Evolutionary conservation across 2,888 invertebrate species (phyloP), one percentile per base, ranked within the genome.

Genomic region (Gandaritis pyraliata): DNA sequence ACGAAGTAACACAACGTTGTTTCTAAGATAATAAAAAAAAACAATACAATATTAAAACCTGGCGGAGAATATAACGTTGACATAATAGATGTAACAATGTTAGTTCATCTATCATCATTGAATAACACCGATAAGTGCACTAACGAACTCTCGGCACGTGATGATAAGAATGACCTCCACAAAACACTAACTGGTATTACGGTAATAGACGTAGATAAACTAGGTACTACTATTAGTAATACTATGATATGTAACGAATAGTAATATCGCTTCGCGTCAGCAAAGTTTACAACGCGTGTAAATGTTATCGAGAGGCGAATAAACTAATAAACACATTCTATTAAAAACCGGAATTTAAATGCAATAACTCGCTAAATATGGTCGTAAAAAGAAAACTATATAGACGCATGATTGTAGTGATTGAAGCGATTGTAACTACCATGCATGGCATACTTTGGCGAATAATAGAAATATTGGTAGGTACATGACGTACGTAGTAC

Each of bases 121-220:
- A 1, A 53, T 57, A 48, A 48, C n/a, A 51, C 6, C 30, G 52
- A 52, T 56, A 57, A 57, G 15, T 16, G 11, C 30, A 29, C 53
- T 54, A 57, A 50, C 49, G 46, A 58, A 54, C 53, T 53, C 53
- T 48, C 48, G 53, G 39, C 39, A 54, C 23, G 45, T 47, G 47
- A 15, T 29, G 38, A 54, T 45, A 33, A 52, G 48, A 57, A 61
- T 48, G 43, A 58, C 58, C 61, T 62, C 46, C n/a, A 52, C 23
- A 49, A 15, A 12, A 16, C 23, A 45, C 50, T 58, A 58, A 49
- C 47, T 15, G 13, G 33, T 47, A 30, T 11, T 7, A 8, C 13
- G 6, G 13, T 53, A 16, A 41, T 48, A 23, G 47, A 13, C 18
- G 23, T 53, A 43, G 39, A 43, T 46, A 13, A 12, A 15, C 12